Conservation (phyloP, 1,140 invertebrate genomes). For the Pseudomyrmex sp. region DNA sequence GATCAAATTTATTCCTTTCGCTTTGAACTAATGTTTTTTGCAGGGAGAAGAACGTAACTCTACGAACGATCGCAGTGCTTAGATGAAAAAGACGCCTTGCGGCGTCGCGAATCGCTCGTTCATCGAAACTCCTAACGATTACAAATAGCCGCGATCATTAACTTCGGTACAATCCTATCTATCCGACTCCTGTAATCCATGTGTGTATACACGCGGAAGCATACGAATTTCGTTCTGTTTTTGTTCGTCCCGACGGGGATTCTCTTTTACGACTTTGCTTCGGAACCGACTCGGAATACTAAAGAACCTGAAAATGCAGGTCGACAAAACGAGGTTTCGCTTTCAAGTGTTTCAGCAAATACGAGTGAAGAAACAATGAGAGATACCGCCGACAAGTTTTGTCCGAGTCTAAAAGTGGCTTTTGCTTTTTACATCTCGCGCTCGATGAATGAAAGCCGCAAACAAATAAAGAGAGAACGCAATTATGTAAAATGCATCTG, state of each 20-base stretch:
- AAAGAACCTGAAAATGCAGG: constrained; percentile 31
- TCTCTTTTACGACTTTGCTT: constrained; percentile 23
- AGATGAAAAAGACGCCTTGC: constrained; percentile 44
- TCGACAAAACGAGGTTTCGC: constrained; percentile 48
- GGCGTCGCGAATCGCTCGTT: constrained; percentile 41
- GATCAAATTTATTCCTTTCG: not conserved
- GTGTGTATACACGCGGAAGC: not conserved
- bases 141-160: constrained; percentile 25
- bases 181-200: not conserved
- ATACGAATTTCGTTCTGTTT: constrained; percentile 39
- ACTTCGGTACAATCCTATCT: constrained; percentile 23
- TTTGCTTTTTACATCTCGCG: constrained; percentile 33
- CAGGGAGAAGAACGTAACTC: not conserved
- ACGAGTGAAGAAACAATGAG: constrained; percentile 34
- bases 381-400: constrained; percentile 31
- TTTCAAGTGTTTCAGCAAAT: constrained; percentile 24
- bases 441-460: constrained; percentile 29
- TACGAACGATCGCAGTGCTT: constrained; percentile 16
- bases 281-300: constrained; percentile 46
- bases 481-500: not conserved
- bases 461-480: not conserved
- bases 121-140: constrained; percentile 53
- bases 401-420: constrained; percentile 22
- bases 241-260: not conserved
- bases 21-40: not conserved